phyloP scores from a whole-genome alignment of 2,113 vertebrate species.

The Orthonyx spaldingii region DNA sequence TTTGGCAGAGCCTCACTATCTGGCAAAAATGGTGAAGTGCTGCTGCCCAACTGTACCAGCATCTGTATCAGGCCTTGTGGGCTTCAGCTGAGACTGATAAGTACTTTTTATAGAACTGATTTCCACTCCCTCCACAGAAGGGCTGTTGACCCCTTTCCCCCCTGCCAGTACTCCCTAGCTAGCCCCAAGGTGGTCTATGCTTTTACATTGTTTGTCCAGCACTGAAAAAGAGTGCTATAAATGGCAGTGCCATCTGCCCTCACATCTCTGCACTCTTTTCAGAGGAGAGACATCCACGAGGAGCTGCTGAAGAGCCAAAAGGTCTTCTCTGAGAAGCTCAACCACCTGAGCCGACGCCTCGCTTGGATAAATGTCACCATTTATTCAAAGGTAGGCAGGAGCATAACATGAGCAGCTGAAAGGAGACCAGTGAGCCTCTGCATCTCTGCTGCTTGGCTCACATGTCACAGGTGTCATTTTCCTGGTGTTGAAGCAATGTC shows the following conservation, averaged over 20 bases:
- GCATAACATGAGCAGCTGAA: background rate
- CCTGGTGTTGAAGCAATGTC: background rate
- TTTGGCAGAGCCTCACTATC: background rate
- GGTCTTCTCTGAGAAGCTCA: constrained; percentile 95
- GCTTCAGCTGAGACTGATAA: background rate
- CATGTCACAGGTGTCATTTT: background rate
- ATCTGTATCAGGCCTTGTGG: background rate
- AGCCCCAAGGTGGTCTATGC: background rate
- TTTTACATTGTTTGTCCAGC: background rate
- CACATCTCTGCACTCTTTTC: constrained; percentile 17
- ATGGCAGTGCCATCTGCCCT: background rate
- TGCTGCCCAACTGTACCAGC: background rate
- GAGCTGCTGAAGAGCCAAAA: constrained; percentile 94
- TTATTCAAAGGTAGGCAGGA: constrained; percentile 88
- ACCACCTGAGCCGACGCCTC: constrained; percentile 91
- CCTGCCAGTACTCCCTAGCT: background rate
- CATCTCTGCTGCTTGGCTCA: background rate
- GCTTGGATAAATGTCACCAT: constrained; percentile 99
- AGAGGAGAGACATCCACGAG: constrained; percentile 91
- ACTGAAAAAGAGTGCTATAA: background rate
- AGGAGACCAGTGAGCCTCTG: background rate
- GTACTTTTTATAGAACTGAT: background rate
- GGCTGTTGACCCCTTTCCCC: background rate
- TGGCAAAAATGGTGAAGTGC: background rate
- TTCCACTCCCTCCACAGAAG: background rate